These are phyloP conservation scores for Strigamia transsilvanica DNA, from an alignment of 2,888 invertebrate species.

Conservation along the genomic window DNA sequence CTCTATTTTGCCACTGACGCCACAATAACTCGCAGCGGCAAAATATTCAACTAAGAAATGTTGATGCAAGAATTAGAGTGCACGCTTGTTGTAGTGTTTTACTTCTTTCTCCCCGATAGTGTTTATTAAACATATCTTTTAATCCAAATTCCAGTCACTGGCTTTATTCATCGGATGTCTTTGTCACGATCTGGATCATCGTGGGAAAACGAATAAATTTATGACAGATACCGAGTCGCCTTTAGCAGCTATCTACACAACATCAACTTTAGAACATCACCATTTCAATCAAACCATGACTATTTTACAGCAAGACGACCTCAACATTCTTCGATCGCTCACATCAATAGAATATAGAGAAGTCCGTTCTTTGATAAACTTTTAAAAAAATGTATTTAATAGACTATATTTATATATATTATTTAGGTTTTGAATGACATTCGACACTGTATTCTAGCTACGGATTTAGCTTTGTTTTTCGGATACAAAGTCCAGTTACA, in stretches of 20 bases:
- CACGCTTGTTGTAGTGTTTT: no score
- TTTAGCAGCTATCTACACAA: constrained; percentile 82
- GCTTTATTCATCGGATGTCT: constrained; percentile 81
- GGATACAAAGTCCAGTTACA: constrained; percentile 75
- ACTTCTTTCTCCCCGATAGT: no score
- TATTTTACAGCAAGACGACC: constrained; percentile 82
- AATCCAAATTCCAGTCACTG: constrained; percentile 69
- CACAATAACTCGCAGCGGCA: constrained; percentile 55
- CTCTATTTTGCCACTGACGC: no score
- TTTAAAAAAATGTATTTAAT: constrained; percentile 1
- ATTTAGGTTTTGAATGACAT: constrained; percentile 74
- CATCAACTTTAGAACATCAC: constrained; percentile 86
- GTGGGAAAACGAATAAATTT: constrained; percentile 86
- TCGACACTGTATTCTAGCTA: constrained; percentile 84
- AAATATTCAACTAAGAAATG: background rate
- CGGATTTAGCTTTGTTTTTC: constrained; percentile 83
- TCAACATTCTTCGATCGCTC: constrained; percentile 82
- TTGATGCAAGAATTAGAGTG: no score
- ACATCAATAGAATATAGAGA: constrained; percentile 76
- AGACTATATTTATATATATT: constrained; percentile 30
- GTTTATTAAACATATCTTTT: background rate
- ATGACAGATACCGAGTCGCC: constrained; percentile 84
- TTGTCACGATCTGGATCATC: constrained; percentile 86
- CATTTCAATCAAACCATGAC: constrained; percentile 89
- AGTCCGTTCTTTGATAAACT: constrained; percentile 59